Base-by-base conservation (phyloP, 2,113 vertebrate species). In the Marmota monax region DNA sequence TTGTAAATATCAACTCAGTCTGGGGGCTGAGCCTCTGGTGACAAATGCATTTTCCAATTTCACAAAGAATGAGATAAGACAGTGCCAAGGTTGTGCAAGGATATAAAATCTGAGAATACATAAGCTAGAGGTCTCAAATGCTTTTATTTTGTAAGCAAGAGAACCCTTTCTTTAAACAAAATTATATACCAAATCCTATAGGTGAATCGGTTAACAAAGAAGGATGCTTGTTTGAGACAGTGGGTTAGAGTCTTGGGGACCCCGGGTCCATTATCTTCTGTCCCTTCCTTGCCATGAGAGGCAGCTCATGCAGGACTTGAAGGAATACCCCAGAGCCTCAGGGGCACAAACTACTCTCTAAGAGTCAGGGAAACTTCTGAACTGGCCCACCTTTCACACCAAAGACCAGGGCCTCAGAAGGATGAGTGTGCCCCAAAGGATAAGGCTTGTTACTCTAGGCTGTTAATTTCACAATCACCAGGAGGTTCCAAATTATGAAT, bases 31-130 rank as follows among this genome's bases (percentile, higher is more conserved):
- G n/a, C n/a, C 61, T n/a, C 1, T 9, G 5, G 51, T 76, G 88
- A 96, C 69, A 95, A 90, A 94, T n/a, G 39, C 78, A 51, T 86
- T 88, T 97, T 87, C 45, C 83, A 90, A 48, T 89, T 85, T 94
- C 85, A 90, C 37, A 32, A 90, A 96, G 85, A 95, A 91, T 45
- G 63, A 88, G 89, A 95, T 78, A 96, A 97, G 90, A 74, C 34
- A 3, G 17, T 17, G 32, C 67, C 88, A 90, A 94, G 70, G 69
- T 51, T 95, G 72, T n/a, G 29, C 90, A 96, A 97, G 90, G 58
- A 85, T 72, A 91, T 20, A n/a, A 85, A 96, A 76, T 74, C 56
- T 12, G 29, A 70, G 51, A 65, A 48, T 18, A n/a, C 77, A 34
- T 7, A 56, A 83, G 67, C 79, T 65, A n/a, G 84, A 95, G 56